Evolutionary conservation across 2,888 invertebrate genomes (phyloP).

Genomic region (Neoascia interrupta): DNA sequence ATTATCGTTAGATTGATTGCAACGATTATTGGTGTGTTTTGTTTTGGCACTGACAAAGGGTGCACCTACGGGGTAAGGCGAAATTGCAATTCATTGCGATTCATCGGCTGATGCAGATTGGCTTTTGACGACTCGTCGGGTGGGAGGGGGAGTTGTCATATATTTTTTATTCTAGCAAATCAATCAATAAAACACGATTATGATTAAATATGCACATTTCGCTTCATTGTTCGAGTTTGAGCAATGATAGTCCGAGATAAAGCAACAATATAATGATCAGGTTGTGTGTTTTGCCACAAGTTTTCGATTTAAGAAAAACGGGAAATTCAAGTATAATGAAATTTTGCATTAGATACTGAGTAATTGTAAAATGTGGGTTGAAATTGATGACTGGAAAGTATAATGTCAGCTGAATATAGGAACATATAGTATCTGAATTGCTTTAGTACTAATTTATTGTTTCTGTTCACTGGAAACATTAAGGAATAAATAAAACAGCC

Average conservation of each 20-base stretch:
- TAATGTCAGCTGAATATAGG: too few relatives aligned
- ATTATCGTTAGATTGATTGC: conserved; percentile 66
- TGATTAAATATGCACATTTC: conserved; percentile 34
- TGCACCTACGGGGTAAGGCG: conserved; percentile 21
- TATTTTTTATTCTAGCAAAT: conserved; percentile 37
- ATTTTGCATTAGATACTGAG: too few relatives aligned
- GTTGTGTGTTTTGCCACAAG: conserved; percentile 10
- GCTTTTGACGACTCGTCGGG: background rate
- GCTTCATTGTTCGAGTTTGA: background rate
- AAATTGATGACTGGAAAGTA: conserved; percentile 5
- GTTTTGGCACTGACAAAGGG: conserved; percentile 46
- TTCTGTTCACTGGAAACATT: too few relatives aligned
- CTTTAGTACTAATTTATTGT: too few relatives aligned
- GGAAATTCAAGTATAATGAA: conserved; percentile 25
- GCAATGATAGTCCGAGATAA: conserved; percentile 30
- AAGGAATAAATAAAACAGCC: too few relatives aligned
- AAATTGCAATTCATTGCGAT: conserved; percentile 41
- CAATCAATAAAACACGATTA: conserved; percentile 56
- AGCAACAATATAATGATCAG: conserved; percentile 5
- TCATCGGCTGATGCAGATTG: conserved; percentile 39
- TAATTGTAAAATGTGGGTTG: too few relatives aligned
- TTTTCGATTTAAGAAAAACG: conserved; percentile 6
- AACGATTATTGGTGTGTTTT: conserved; percentile 60
- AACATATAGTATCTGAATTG: too few relatives aligned
- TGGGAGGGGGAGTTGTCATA: conserved; percentile 4